Evolutionary conservation across 1,140 invertebrate genomes (phyloP).

Genomic region (Brachionus sp.): DNA sequence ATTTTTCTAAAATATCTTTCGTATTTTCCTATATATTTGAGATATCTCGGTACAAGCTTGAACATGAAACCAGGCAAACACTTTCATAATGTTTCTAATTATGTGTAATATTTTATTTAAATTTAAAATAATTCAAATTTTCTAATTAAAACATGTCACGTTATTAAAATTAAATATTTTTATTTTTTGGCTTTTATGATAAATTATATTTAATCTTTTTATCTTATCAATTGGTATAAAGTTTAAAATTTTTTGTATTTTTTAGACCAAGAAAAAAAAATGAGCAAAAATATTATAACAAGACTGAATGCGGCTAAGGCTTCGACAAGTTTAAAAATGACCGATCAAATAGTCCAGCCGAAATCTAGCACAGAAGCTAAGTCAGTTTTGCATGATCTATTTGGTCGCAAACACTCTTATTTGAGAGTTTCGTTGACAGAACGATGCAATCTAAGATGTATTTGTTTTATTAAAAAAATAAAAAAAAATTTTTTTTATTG

Average conservation of each 20-base stretch:
- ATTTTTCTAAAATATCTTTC: neutral
- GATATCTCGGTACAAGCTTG: neutral
- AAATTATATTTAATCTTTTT: conserved; percentile 12
- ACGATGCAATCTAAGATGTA: conserved; percentile 91
- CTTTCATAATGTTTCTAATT: neutral
- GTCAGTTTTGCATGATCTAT: conserved; percentile 65
- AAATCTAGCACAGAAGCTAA: neutral
- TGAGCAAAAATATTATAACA: conserved; percentile 20
- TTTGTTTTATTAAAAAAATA: conserved; percentile 54
- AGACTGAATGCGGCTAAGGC: neutral
- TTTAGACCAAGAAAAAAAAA: neutral
- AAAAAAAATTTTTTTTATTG: conserved; percentile 20
- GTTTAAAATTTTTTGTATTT: neutral
- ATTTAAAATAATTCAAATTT: neutral
- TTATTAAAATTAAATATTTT: neutral
- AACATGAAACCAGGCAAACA: neutral
- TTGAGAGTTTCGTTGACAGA: conserved; percentile 91
- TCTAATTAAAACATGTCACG: conserved; percentile 13
- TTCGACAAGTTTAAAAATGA: neutral
- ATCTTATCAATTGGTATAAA: neutral
- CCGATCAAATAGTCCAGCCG: neutral
- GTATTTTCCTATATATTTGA: neutral
- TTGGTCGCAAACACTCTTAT: conserved; percentile 83
- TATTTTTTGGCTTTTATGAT: neutral
- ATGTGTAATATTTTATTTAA: neutral